Conservation (phyloP, 2,797 vertebrate species). For the Rallus crepitans region DNA sequence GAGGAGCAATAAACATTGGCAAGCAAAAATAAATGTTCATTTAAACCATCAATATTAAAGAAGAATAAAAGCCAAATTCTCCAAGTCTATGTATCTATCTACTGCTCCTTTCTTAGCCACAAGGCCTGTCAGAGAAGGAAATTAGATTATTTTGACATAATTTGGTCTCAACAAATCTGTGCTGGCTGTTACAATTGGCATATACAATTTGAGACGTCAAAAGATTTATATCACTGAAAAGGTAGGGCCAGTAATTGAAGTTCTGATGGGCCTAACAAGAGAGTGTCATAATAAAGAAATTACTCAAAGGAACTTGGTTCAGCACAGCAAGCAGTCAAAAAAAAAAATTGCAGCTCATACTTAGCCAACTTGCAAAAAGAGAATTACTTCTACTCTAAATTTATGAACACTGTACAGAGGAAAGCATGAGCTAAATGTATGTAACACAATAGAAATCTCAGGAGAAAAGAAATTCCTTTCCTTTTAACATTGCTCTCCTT, state of each 20-base stretch:
- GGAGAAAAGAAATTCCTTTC: constrained; percentile 63
- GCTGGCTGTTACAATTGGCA: constrained; percentile 56
- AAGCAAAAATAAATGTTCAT: constrained; percentile 18
- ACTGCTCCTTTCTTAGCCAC: constrained; percentile 32
- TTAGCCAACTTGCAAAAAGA: constrained; percentile 21
- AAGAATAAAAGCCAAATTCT: constrained; percentile 37
- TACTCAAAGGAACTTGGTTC: constrained; percentile 23
- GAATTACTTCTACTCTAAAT: constrained; percentile 25
- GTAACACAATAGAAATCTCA: constrained; percentile 8
- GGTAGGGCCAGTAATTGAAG: constrained; percentile 55
- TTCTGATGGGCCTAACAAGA: constrained; percentile 57
- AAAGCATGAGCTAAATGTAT: constrained; percentile 11
- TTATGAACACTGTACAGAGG: background rate
- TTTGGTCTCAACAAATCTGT: constrained; percentile 44
- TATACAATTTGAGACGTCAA: constrained; percentile 70
- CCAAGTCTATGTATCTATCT: constrained; percentile 23
- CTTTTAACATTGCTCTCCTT: constrained; percentile 44
- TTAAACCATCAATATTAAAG: constrained; percentile 30
- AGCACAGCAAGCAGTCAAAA: background rate
- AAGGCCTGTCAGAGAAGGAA: constrained; percentile 49
- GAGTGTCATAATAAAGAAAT: constrained; percentile 48
- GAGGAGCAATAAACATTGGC: background rate
- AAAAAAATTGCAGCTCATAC: background rate
- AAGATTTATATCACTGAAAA: constrained; percentile 69
- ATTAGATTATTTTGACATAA: constrained; percentile 69